Evolutionary conservation across 1,140 invertebrate species (phyloP), one percentile per base, ranked within the genome.

Genomic region (Pollicipes pollicipes): DNA sequence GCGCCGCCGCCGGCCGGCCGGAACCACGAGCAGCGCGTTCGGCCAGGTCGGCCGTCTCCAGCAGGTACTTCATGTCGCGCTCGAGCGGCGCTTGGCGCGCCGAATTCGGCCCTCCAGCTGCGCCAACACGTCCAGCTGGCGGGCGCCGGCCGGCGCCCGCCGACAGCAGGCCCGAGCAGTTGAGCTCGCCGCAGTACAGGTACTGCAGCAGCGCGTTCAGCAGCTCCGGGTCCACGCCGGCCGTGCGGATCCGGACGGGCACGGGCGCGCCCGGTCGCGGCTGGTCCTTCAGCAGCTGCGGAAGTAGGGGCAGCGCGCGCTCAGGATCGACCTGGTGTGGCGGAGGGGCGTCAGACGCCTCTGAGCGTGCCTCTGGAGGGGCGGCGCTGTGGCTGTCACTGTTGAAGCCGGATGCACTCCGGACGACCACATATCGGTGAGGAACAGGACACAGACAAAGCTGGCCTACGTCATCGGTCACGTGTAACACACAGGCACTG

Each of bases 41-140:
- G 64, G 90, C 88, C 78, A 91, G 91, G 76, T 94, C 90, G 30
- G 91, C 88, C 0, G 90, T 91, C 74, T 96, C 92, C 26, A 97
- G 80, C 72, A 96, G 81, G 77, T 91, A 91, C 75, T 89, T 84
- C 76, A 96, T 82, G 83, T 97, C 93, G 68, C 89, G 85, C 77
- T 94, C 91, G 66, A 96, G 80, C 0, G 88, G 85, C 82, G 93
- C 93, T n/a, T 1, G 90, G 90, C 73, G 88, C 90, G 21, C 92
- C 92, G 75, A 95, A 92, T 79, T 93, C 88, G 71, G 91, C n/a
- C 87, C 21, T 88, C 88, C 35, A 95, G 82, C 71, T 89, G 84
- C 58, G 88, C 83, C 70, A 94, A 78, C 45, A 91, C 78, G 68
- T 80, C 80, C 71, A 81, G 69, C 66, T 77, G 74, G 63, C 70